A percentile compares a stretch with the other conserved stretches of the same genome.
Evolutionary conservation across 2,113 vertebrate genomes (phyloP).

Genomic region (Atlantisia rogersi): DNA sequence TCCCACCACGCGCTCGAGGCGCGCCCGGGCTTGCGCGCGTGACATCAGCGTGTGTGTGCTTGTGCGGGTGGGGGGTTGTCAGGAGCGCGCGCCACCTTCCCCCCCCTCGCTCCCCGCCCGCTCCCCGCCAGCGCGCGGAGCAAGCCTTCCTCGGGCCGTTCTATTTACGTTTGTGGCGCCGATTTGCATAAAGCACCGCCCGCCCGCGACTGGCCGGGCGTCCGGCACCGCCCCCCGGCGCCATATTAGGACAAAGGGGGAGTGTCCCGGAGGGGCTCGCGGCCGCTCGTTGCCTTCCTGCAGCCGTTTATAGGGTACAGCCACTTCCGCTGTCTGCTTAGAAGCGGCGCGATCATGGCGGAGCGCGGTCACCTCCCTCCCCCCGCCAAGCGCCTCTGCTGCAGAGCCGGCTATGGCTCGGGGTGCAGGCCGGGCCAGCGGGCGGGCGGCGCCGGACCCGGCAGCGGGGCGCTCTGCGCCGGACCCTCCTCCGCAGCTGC

Average conservation of each 20-base stretch:
- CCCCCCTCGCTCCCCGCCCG: neutral
- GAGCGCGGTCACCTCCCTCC: slow-evolving; percentile 94
- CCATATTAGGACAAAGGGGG: slow-evolving; percentile 82
- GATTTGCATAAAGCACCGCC: slow-evolving; percentile 50
- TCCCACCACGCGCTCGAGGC: neutral
- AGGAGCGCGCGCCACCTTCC: neutral
- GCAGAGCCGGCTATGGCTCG: slow-evolving; percentile 81
- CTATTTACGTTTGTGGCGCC: slow-evolving; percentile 71
- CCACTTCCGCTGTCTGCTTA: slow-evolving; percentile 91
- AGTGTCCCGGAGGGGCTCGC: slow-evolving; percentile 27
- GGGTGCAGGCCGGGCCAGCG: slow-evolving; percentile 80
- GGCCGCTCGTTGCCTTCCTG: slow-evolving; percentile 76
- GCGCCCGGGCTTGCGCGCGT: neutral
- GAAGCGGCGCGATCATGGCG: slow-evolving; percentile 97
- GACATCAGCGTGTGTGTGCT: neutral
- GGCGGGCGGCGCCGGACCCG: slow-evolving; percentile 79
- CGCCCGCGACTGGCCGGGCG: rapidly evolving
- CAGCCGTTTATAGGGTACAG: slow-evolving; percentile 88
- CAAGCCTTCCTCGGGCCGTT: neutral
- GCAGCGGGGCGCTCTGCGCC: slow-evolving; percentile 78
- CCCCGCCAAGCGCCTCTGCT: slow-evolving; percentile 95
- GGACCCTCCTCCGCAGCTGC: slow-evolving; percentile 72
- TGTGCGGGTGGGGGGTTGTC: too few relatives aligned
- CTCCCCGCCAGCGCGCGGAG: neutral
- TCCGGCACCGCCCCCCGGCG: slow-evolving; percentile 55